Base-by-base conservation (phyloP, 2,113 vertebrate genomes). In the Trogon surrucura region DNA sequence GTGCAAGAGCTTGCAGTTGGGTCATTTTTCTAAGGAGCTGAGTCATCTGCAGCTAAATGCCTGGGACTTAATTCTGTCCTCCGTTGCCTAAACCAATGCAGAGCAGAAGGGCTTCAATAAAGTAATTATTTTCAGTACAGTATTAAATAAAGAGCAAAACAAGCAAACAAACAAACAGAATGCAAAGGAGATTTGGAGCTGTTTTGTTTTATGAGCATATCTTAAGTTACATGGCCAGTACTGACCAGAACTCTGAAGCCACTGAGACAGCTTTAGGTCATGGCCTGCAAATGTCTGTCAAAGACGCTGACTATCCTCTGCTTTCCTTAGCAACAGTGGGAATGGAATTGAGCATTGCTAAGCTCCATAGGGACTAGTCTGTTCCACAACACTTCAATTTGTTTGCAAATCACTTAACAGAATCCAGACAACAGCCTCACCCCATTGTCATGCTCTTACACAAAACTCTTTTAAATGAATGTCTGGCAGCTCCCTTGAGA, bases 361-460 rank as follows among this genome's bases (percentile, higher is more conserved):
- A 61, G 14, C 30, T 80, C 82, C 11, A 2, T 50, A 44, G 67
- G 61, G 72, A 80, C 56, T 0, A 0, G 48, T 54, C 47, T 73
- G 60, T 81, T 95, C 88, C 94, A 91, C 70, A 93, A 67, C 54
- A 78, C 44, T 81, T 91, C 62, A 66, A 91, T 88, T 77, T 81
- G 44, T 81, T 91, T 93, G 84, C 70, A 58, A 91, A 85, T 72
- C 58, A n/a, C 60, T 80, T 88, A 44, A 91, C 85, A 80, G 80
- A 95, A 85, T 67, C 73, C 84, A 95, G 94, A 93, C 69, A 85
- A 26, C 70, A 62, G 64, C 70, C 69, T 91, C 94, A 93, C 44
- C 30, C 64, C 54, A 77, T 73, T 81, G 91, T 88, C 58, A 81
- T 73, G 74, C 36, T 53, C 29, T 75, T 80, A 65, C 80, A 80